Evolutionary conservation across 2,113 vertebrate genomes (phyloP).

Genomic region (Nannospalax galili): DNA sequence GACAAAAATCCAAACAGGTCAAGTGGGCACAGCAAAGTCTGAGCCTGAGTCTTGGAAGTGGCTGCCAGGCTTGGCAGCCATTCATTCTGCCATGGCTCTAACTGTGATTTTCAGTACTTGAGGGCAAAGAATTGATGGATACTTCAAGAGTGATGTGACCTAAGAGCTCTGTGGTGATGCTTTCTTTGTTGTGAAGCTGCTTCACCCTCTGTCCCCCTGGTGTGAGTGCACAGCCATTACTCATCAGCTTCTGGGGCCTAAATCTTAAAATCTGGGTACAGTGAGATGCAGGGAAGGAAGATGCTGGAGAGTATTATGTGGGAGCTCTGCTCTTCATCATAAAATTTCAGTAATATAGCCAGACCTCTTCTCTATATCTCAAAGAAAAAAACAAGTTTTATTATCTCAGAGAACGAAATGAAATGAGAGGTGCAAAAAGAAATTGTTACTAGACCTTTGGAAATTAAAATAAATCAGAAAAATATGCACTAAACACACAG

Average conservation of each 20-base stretch:
- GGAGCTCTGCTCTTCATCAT: conserved; percentile 41
- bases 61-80: conserved; percentile 76
- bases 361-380: neutral
- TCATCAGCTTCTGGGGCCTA: neutral
- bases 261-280: neutral
- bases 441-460: neutral
- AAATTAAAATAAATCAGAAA: conserved; percentile 6
- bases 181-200: neutral
- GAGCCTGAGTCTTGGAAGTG: conserved; percentile 79
- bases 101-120: conserved; percentile 71
- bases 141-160: conserved; percentile 68
- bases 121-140: conserved; percentile 81
- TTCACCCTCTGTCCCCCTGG: neutral
- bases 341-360: neutral
- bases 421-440: neutral
- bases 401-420: neutral
- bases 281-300: neutral
- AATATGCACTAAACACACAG: neutral
- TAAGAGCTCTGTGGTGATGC: conserved; percentile 67
- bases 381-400: neutral
- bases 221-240: neutral
- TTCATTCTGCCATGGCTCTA: conserved; percentile 81
- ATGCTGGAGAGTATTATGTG: neutral
- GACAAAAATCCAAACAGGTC: neutral
- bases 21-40: conserved; percentile 63